Evolutionary conservation across 2,113 vertebrate species (phyloP), one percentile per base, ranked within the genome.

Genomic region (Callithrix jacchus): DNA sequence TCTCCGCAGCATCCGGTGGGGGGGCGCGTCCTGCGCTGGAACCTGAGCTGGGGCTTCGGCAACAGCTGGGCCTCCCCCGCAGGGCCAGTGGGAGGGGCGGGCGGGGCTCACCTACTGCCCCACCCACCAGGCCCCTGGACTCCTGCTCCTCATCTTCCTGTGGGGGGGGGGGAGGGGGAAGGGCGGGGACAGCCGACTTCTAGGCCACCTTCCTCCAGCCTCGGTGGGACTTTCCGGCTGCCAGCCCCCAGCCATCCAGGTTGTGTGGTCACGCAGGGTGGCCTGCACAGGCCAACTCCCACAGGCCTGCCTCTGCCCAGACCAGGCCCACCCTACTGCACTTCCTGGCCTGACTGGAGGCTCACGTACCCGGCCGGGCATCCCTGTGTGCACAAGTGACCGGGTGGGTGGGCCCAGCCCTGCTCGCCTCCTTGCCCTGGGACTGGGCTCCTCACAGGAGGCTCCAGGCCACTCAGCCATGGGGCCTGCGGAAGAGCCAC

Each of bases 1-100:
- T 96, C 96, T 96, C 97, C 89, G 58, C 68, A 45, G 94, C 93
- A 97, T 98, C 97, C 96, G 97, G 97, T 61, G 42, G 85, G 85
- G 91, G 87, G 92, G 83, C 52, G 54, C 30, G 77, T 81, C 88
- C 93, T 5, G 58, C 14, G 3, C 80, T 97, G 95, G 96, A 96
- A 96, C 95, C 89, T 6, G 95, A 97, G 84, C 80, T 49, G 8
- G 86, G 30, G 77, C 82, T 83, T 84, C 2, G 1, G 92, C 42
- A 35, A 94, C 91, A 73, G 86, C 91, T 85, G 79, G 73, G 91
- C 96, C 93, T 87, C 89, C 13, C 90, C 95, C 71, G 61, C 90
- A 14, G 81, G 27, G 70, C 88, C 37, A 16, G 25, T 27, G 5
- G 13, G 32, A 20, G 11, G 37, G 23, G 86, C 0, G 18, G 56